Evolutionary conservation across 1,140 invertebrate species (phyloP).

Genomic region (Archivesica marissinica): DNA sequence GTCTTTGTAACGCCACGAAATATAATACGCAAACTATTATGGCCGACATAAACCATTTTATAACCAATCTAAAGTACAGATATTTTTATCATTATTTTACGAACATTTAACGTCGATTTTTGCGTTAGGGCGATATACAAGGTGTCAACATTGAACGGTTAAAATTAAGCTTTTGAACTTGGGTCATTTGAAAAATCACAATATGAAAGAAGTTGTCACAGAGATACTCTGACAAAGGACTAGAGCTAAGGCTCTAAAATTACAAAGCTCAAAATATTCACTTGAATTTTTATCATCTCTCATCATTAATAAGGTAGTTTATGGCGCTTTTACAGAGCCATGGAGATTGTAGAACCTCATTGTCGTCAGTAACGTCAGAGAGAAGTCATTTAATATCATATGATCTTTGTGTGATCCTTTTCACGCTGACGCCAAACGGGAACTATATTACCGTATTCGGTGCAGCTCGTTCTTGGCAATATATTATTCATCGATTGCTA

Average conservation of each 20-base stretch:
- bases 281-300: not conserved
- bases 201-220: not conserved
- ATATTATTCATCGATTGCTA: constrained; percentile 42
- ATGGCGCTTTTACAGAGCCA: constrained; percentile 45
- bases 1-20: constrained; percentile 28
- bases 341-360: constrained; percentile 37
- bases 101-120: not conserved
- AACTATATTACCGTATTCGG: constrained; percentile 40
- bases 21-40: constrained; percentile 21
- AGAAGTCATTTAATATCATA: constrained; percentile 53
- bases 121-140: not conserved
- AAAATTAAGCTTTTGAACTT: constrained; percentile 21
- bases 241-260: constrained; percentile 3
- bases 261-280: constrained; percentile 5
- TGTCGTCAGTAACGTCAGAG: constrained; percentile 34
- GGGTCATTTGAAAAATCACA: not conserved
- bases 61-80: constrained; percentile 3
- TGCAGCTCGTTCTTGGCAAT: constrained; percentile 2
- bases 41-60: constrained; percentile 33
- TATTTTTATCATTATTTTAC: constrained; percentile 24
- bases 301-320: constrained; percentile 42
- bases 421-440: constrained; percentile 22
- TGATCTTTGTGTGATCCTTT: constrained; percentile 35
- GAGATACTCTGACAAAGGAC: not conserved
- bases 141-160: constrained; percentile 21